Conservation (phyloP, 2,888 invertebrate species). For the Drosophila fungiperda region DNA sequence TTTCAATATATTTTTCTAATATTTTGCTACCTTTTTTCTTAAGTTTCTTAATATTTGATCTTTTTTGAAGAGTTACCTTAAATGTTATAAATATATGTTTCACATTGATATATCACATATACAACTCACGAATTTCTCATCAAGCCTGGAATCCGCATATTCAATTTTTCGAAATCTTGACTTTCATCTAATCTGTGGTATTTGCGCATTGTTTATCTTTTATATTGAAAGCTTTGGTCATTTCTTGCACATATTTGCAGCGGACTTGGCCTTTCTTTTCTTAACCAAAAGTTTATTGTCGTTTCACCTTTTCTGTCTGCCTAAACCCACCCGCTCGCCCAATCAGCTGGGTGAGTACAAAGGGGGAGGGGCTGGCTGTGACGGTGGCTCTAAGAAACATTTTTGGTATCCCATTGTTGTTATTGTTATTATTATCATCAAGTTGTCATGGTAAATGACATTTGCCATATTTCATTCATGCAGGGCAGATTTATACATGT, state of each 20-base stretch:
- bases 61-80: not conserved
- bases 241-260: slow-evolving; percentile 13
- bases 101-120: not conserved
- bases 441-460: slow-evolving; percentile 83
- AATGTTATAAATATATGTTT: not conserved
- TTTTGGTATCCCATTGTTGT: slow-evolving; percentile 53
- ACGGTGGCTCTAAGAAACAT: slow-evolving; percentile 20
- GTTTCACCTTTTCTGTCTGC: slow-evolving; percentile 55
- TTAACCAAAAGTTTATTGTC: slow-evolving; percentile 36
- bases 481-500: slow-evolving; percentile 40
- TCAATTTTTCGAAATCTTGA: slow-evolving; percentile 1
- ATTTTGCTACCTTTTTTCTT: not conserved
- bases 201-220: slow-evolving; percentile 13
- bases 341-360: not conserved
- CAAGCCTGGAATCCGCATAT: not conserved
- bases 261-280: slow-evolving; percentile 24
- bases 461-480: slow-evolving; percentile 81
- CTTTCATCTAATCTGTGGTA: slow-evolving; percentile 15
- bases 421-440: slow-evolving; percentile 78
- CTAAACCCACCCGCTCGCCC: too few species aligned
- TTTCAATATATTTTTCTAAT: not conserved
- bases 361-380: slow-evolving; percentile 16
- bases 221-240: slow-evolving; percentile 25
- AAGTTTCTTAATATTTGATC: not conserved
- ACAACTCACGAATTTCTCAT: not conserved